phyloP scores from a whole-genome alignment of 2,888 invertebrate genomes.

The Scaptomyza flava region DNA sequence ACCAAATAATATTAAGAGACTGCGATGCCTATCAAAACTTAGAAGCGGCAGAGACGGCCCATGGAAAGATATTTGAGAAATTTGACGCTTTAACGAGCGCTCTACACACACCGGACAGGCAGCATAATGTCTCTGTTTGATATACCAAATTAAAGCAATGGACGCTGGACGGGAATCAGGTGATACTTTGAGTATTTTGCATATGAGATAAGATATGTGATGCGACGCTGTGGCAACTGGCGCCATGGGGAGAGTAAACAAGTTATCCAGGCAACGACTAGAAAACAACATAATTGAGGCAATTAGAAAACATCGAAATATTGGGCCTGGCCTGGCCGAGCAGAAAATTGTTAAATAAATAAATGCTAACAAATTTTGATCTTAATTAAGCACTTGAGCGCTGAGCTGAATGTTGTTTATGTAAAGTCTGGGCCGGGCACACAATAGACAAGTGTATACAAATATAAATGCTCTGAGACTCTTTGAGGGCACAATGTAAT shows the following conservation, averaged over 20 bases:
- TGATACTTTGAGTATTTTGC: slow-evolving; percentile 62
- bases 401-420: slow-evolving; percentile 69
- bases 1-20: slow-evolving; percentile 80
- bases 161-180: slow-evolving; percentile 40
- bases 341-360: slow-evolving; percentile 71
- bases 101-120: slow-evolving; percentile 36
- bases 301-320: slow-evolving; percentile 80
- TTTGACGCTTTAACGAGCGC: slow-evolving; percentile 80
- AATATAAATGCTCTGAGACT: slow-evolving; percentile 22
- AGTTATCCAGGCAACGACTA: slow-evolving; percentile 12
- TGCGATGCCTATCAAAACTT: slow-evolving; percentile 69
- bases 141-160: slow-evolving; percentile 80
- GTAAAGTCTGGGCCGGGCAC: slow-evolving; percentile 49
- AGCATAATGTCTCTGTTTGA: slow-evolving; percentile 77
- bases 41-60: slow-evolving; percentile 56
- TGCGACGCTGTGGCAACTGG: slow-evolving; percentile 47
- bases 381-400: slow-evolving; percentile 77
- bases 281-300: slow-evolving; percentile 69
- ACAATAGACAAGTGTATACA: slow-evolving; percentile 30
- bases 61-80: slow-evolving; percentile 62
- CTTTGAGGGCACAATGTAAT: slow-evolving; percentile 52
- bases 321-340: slow-evolving; percentile 52
- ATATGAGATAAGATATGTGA: slow-evolving; percentile 64
- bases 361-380: slow-evolving; percentile 64
- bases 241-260: slow-evolving; percentile 44